phyloP scores from a whole-genome alignment of 2,113 vertebrate species.

The Antennarius striatus region DNA sequence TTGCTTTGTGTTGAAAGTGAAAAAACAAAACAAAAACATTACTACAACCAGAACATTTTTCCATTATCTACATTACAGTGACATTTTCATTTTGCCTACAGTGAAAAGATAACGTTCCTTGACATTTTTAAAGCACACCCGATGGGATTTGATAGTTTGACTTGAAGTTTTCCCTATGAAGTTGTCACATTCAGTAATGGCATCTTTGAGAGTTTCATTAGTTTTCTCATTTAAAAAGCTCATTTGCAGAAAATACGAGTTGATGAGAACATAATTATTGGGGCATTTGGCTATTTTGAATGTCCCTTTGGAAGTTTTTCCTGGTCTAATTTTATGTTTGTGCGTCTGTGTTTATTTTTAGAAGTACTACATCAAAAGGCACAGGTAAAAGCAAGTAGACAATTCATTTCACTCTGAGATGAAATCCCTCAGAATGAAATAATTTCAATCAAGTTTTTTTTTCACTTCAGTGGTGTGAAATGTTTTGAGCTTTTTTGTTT shows the following conservation, averaged over 20 bases:
- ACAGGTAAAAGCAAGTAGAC: constrained; percentile 33
- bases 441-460: too few species aligned
- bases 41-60: too few species aligned
- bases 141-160: constrained; percentile 20
- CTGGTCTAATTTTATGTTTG: constrained; percentile 19
- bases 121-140: constrained; percentile 31
- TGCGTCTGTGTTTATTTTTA: constrained; percentile 23
- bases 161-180: constrained; percentile 26
- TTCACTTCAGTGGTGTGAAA: too few species aligned
- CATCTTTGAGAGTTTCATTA: constrained; percentile 32
- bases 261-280: constrained; percentile 19
- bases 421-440: constrained; percentile 9
- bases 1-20: too few species aligned
- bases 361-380: constrained; percentile 18
- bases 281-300: constrained; percentile 20
- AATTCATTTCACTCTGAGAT: constrained; percentile 19
- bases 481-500: too few species aligned
- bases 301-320: not conserved
- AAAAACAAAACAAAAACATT: too few species aligned
- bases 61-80: constrained; percentile 10
- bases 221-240: constrained; percentile 31
- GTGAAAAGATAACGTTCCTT: constrained; percentile 24
- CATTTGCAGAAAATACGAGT: constrained; percentile 16
- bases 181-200: constrained; percentile 6
- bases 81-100: constrained; percentile 24